phyloP scores from a whole-genome alignment of 2,888 invertebrate genomes.

The Chalcis sispes region DNA sequence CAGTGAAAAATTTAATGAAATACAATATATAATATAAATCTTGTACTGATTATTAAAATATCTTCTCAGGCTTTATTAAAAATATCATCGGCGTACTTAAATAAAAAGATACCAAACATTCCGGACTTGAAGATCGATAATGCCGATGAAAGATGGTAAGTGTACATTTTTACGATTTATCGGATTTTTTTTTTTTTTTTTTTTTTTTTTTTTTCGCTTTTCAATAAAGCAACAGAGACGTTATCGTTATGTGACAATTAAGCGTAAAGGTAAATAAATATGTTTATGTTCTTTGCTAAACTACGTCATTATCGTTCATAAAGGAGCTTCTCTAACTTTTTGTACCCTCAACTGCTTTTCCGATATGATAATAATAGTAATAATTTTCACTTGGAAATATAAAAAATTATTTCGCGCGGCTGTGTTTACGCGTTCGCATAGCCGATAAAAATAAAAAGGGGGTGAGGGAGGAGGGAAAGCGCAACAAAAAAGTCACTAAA shows the following conservation, averaged over 20 bases:
- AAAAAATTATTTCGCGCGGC: too few relatives aligned
- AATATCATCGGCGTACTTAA: constrained; percentile 92
- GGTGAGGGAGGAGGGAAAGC: too few relatives aligned
- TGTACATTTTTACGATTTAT: background rate
- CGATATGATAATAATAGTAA: too few relatives aligned
- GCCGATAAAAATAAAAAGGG: too few relatives aligned
- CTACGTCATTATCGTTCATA: background rate
- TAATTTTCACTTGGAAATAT: too few relatives aligned
- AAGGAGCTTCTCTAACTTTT: background rate
- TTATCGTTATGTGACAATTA: too few relatives aligned
- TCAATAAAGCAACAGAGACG: too few relatives aligned
- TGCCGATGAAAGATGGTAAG: constrained; percentile 92
- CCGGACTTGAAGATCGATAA: constrained; percentile 94
- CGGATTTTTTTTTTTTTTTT: too few relatives aligned
- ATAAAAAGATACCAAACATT: constrained; percentile 95
- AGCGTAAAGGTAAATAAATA: too few relatives aligned
- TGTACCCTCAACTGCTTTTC: too few relatives aligned
- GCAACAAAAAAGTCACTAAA: too few relatives aligned
- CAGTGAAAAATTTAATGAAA: background rate
- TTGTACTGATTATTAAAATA: background rate
- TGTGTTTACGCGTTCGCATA: too few relatives aligned
- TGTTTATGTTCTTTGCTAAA: background rate
- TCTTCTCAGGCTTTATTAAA: constrained; percentile 87
- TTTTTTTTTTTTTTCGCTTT: background rate
- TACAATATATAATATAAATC: background rate